Evolutionary conservation across 2,888 invertebrate species (phyloP).

Genomic region (Iphiclides podalirius): DNA sequence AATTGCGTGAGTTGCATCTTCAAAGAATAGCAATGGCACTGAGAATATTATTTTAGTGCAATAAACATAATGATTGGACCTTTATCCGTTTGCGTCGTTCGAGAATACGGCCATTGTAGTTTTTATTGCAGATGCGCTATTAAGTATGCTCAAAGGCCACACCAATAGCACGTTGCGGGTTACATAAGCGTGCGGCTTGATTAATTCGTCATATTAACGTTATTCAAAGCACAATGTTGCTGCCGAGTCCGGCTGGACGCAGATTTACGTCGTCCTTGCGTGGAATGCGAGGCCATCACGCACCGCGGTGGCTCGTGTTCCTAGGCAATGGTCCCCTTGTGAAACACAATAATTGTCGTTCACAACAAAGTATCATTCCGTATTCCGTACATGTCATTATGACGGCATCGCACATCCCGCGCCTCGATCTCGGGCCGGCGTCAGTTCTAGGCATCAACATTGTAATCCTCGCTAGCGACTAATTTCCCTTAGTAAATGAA

Average conservation of each 20-base stretch:
- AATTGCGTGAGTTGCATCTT: neutral
- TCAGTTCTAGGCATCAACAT: too few species aligned
- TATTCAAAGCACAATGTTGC: conserved; percentile 21
- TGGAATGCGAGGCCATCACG: conserved; percentile 78
- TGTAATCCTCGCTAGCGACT: too few species aligned
- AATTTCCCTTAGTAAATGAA: too few species aligned
- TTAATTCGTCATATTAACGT: conserved; percentile 20
- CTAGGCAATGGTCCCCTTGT: conserved; percentile 63
- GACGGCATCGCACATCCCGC: conserved; percentile 40
- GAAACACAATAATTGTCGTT: conserved; percentile 61
- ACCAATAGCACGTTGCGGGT: conserved; percentile 1
- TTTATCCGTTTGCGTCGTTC: neutral
- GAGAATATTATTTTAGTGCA: neutral
- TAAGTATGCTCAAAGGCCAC: neutral
- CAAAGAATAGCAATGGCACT: neutral
- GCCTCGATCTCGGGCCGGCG: conserved; percentile 20
- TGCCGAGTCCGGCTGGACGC: conserved; percentile 39
- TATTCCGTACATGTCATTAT: conserved; percentile 62
- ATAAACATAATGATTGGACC: conserved; percentile 1
- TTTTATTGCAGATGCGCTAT: neutral
- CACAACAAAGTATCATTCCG: conserved; percentile 56
- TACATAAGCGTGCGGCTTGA: conserved; percentile 4
- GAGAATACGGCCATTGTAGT: neutral
- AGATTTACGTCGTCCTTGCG: conserved; percentile 68
- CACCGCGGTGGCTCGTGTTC: conserved; percentile 60